Evolutionary conservation across 2,797 vertebrate species (phyloP).

Genomic region (Enteromius argenteus): DNA sequence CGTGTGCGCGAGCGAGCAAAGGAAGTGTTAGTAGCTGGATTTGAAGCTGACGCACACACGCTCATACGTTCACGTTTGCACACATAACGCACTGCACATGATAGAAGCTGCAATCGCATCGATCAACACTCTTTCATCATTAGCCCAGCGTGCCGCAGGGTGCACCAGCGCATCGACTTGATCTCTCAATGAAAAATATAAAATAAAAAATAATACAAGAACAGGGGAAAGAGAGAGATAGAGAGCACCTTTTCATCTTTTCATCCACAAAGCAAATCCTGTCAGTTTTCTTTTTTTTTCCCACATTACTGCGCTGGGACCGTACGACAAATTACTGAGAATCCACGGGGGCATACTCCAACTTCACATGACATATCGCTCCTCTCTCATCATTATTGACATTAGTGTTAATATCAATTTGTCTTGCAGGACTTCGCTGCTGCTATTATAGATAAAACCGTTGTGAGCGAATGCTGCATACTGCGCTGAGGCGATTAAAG

Average conservation of each 20-base stretch:
- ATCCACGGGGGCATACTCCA: constrained; percentile 64
- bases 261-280: constrained; percentile 62
- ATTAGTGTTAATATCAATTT: constrained; percentile 60
- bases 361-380: constrained; percentile 32
- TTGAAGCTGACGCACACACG: constrained; percentile 8
- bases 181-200: constrained; percentile 70
- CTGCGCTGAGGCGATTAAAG: constrained; percentile 32
- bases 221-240: constrained; percentile 37
- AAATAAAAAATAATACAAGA: constrained; percentile 39
- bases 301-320: constrained; percentile 50
- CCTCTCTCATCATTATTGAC: constrained; percentile 59
- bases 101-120: constrained; percentile 53
- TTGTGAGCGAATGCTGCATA: constrained; percentile 7
- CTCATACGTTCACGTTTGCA: constrained; percentile 29
- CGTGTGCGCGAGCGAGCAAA: constrained; percentile 15
- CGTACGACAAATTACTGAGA: constrained; percentile 67
- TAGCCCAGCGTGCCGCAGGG: constrained; percentile 67
- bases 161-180: constrained; percentile 74
- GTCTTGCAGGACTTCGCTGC: constrained; percentile 44
- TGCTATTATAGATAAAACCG: constrained; percentile 33
- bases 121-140: constrained; percentile 71
- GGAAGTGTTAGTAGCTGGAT: constrained; percentile 7
- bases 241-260: constrained; percentile 71
- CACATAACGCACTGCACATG: constrained; percentile 50
- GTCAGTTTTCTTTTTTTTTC: constrained; percentile 49